Evolutionary conservation across 2,113 vertebrate genomes (phyloP).

Genomic region (Rutilus rutilus): DNA sequence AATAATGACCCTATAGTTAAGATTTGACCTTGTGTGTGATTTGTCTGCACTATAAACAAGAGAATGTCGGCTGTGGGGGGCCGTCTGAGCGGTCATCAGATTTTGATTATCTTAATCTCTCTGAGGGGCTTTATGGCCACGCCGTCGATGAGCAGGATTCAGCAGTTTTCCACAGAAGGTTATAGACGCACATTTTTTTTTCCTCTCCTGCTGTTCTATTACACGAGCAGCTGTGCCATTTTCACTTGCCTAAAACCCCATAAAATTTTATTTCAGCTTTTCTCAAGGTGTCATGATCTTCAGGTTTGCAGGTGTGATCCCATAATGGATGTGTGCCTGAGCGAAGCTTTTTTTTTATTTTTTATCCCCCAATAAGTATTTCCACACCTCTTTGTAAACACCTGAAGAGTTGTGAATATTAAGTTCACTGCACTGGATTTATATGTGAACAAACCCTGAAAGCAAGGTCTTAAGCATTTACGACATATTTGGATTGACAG

Average conservation of each 20-base stretch:
- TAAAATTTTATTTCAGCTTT: constrained; percentile 59
- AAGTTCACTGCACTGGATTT: background rate
- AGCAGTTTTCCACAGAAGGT: constrained; percentile 51
- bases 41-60: constrained; percentile 47
- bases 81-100: constrained; percentile 42
- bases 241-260: constrained; percentile 53
- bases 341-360: constrained; percentile 46
- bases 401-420: background rate
- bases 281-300: constrained; percentile 50
- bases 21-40: constrained; percentile 48
- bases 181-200: constrained; percentile 51
- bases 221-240: constrained; percentile 58
- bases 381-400: background rate
- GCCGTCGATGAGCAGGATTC: constrained; percentile 43
- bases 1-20: constrained; percentile 38
- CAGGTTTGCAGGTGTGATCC: constrained; percentile 52
- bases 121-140: constrained; percentile 48
- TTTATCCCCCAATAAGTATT: constrained; percentile 26
- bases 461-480: constrained; percentile 10
- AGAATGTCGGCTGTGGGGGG: background rate
- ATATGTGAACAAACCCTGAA: background rate
- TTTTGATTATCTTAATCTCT: constrained; percentile 48
- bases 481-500: constrained; percentile 27
- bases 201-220: constrained; percentile 45
- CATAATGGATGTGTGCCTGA: constrained; percentile 45